phyloP scores from a whole-genome alignment of 2,797 vertebrate species.

The Sorex maritimensis region DNA sequence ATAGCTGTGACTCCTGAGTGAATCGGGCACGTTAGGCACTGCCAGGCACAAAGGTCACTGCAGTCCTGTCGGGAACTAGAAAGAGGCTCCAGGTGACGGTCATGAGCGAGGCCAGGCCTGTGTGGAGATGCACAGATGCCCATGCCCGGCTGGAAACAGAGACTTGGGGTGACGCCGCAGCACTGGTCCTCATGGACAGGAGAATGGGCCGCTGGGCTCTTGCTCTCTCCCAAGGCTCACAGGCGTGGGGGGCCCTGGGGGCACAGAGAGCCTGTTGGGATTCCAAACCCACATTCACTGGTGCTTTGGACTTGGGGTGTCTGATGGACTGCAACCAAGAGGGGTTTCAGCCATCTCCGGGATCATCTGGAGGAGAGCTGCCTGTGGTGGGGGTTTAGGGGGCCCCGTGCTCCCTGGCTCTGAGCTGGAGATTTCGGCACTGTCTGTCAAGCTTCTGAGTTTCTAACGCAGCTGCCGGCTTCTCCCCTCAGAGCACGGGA shows the following conservation, averaged over 20 bases:
- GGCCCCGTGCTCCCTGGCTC: background rate
- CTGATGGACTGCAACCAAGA: background rate
- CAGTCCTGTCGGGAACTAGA: conserved; percentile 40
- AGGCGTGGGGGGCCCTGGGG: no score
- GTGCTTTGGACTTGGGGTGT: background rate
- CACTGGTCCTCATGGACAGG: background rate
- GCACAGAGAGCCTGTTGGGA: background rate
- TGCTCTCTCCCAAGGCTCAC: no score
- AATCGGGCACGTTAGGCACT: conserved; percentile 68
- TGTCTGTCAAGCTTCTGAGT: background rate
- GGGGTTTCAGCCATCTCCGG: background rate
- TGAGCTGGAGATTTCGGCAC: background rate
- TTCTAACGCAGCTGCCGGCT: background rate
- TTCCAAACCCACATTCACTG: background rate
- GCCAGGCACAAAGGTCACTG: background rate
- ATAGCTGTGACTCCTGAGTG: conserved; percentile 69
- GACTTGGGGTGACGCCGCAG: no score
- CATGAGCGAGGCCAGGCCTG: background rate
- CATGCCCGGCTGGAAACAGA: background rate
- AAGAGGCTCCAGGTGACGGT: conserved; percentile 76
- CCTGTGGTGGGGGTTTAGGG: rapidly evolving
- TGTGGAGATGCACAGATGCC: conserved; percentile 33
- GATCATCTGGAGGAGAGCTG: background rate
- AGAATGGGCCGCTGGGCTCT: background rate
- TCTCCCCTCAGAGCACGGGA: background rate